These are phyloP conservation scores for Pseudomugil gertrudae DNA, from an alignment of 2,797 vertebrate species.

Conservation along the genomic window DNA sequence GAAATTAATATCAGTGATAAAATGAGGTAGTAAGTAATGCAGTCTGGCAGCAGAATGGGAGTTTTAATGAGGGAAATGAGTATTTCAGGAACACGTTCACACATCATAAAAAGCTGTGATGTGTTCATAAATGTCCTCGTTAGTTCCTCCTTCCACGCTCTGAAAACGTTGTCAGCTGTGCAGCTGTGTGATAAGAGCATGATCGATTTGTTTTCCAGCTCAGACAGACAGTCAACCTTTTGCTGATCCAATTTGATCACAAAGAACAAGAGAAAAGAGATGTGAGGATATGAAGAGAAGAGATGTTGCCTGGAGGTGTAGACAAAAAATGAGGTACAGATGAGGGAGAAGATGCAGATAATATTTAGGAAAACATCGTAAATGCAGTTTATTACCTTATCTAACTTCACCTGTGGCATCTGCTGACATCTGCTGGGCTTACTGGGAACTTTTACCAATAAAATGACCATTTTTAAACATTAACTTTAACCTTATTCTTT, in stretches of 20 bases:
- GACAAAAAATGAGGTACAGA: conserved; percentile 16
- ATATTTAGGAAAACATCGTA: not conserved
- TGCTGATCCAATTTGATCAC: conserved; percentile 69
- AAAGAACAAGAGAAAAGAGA: conserved; percentile 41
- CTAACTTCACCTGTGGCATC: conserved; percentile 25
- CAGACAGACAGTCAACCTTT: conserved; percentile 68
- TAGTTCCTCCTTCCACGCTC: conserved; percentile 19
- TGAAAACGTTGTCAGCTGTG: conserved; percentile 27
- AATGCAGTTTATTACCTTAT: not conserved
- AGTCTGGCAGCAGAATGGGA: not conserved
- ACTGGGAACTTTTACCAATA: conserved; percentile 27
- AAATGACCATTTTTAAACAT: not conserved
- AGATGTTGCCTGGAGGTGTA: conserved; percentile 22
- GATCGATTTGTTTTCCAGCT: conserved; percentile 74
- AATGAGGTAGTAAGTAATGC: not conserved
- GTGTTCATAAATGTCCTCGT: conserved; percentile 14
- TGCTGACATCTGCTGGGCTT: conserved; percentile 73
- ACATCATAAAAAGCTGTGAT: conserved; percentile 6
- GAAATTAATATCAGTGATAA: not conserved
- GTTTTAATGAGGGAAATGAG: not conserved
- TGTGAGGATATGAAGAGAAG: conserved; percentile 32
- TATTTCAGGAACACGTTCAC: conserved; percentile 6
- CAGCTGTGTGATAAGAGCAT: conserved; percentile 61
- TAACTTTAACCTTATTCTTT: not conserved
- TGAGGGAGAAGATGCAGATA: not conserved